A percentile compares a stretch with the other conserved stretches of the same genome.
Conservation (phyloP, 2,888 invertebrate genomes). For the Tenodera sinensis region DNA sequence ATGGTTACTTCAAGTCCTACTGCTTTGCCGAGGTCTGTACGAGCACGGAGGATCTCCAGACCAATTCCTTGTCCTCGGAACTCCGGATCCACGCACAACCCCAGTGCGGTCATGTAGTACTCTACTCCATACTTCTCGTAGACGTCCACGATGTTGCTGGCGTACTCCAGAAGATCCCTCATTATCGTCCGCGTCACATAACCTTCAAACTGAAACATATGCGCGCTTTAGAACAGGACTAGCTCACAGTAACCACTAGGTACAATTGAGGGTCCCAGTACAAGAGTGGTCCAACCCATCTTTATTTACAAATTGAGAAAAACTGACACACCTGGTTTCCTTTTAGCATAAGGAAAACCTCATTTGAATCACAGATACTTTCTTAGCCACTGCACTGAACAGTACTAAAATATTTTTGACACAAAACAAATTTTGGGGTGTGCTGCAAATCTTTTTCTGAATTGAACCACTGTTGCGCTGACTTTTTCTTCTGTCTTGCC, state of each 20-base stretch:
- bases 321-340: too few species aligned
- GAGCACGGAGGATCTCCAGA: constrained; percentile 46
- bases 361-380: too few species aligned
- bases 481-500: too few species aligned
- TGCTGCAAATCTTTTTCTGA: too few species aligned
- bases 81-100: constrained; percentile 48
- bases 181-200: background rate
- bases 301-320: too few species aligned
- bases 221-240: background rate
- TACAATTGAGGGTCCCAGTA: too few species aligned
- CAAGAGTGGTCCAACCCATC: too few species aligned
- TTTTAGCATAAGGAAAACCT: too few species aligned
- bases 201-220: background rate
- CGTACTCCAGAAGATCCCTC: constrained; percentile 28
- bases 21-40: constrained; percentile 39
- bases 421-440: too few species aligned
- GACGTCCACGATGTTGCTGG: constrained; percentile 45
- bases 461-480: too few species aligned
- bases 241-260: background rate
- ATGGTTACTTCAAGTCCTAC: constrained; percentile 20
- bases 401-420: too few species aligned
- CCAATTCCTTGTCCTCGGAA: constrained; percentile 50
- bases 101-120: constrained; percentile 49
- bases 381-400: too few species aligned
- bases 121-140: constrained; percentile 46